Conservation (phyloP, 2,113 vertebrate species). For the Larimichthys crocea region DNA sequence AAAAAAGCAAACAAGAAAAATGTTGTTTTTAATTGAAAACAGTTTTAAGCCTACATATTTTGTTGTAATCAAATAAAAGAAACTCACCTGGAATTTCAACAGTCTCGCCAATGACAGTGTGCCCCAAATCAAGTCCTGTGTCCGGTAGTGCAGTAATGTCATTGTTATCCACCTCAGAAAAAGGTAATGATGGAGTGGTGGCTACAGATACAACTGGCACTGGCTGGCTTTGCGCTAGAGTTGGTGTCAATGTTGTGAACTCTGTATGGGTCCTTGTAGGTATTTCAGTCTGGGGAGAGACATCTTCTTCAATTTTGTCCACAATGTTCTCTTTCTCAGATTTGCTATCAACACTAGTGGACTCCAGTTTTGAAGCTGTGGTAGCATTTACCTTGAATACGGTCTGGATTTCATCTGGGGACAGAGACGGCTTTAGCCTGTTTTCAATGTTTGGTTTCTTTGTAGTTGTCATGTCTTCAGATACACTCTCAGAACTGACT, state of each 20-base stretch:
- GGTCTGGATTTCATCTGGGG: slow-evolving; percentile 65
- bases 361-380: slow-evolving; percentile 44
- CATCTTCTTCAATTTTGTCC: slow-evolving; percentile 31
- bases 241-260: slow-evolving; percentile 36
- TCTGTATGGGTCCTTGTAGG: slow-evolving; percentile 9
- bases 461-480: slow-evolving; percentile 35
- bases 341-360: slow-evolving; percentile 22
- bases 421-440: slow-evolving; percentile 18
- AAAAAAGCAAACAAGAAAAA: slow-evolving; percentile 31
- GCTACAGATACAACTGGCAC: slow-evolving; percentile 3
- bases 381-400: slow-evolving; percentile 67
- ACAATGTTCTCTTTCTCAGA: slow-evolving; percentile 43
- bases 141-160: slow-evolving; percentile 29
- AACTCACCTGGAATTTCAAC: slow-evolving; percentile 81
- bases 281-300: slow-evolving; percentile 34
- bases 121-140: slow-evolving; percentile 48
- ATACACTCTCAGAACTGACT: slow-evolving; percentile 25
- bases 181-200: slow-evolving; percentile 40
- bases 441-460: slow-evolving; percentile 20
- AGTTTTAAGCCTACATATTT: neutral
- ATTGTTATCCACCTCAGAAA: slow-evolving; percentile 25
- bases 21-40: neutral
- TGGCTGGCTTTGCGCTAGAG: slow-evolving; percentile 40
- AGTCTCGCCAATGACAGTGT: slow-evolving; percentile 72
- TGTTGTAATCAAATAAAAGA: slow-evolving; percentile 9